Evolutionary conservation across 2,113 vertebrate species (phyloP).

Genomic region (Neogobius melanostomus): DNA sequence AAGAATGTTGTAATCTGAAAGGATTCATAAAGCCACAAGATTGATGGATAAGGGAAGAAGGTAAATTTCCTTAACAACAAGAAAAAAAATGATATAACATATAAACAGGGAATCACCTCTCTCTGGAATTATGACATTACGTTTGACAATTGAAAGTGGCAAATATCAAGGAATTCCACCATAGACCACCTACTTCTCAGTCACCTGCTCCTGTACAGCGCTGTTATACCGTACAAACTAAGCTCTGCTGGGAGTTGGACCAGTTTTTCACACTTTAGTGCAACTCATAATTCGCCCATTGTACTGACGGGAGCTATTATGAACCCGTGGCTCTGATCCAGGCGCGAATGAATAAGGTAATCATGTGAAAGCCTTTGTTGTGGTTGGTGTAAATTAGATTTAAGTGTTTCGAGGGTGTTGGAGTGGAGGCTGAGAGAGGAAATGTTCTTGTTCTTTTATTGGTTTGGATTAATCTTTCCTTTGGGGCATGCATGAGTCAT

Average conservation of each 20-base stretch:
- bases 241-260: conserved; percentile 22
- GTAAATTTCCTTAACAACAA: no score
- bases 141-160: neutral
- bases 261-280: conserved; percentile 14
- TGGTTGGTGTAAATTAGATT: conserved; percentile 50
- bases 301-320: conserved; percentile 39
- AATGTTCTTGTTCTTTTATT: conserved; percentile 19
- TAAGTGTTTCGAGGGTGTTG: conserved; percentile 50
- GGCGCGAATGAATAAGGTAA: conserved; percentile 27
- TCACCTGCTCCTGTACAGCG: conserved; percentile 16
- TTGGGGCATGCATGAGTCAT: conserved; percentile 26
- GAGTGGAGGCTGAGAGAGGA: conserved; percentile 27
- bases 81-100: no score
- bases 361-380: conserved; percentile 41
- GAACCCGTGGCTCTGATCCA: conserved; percentile 39
- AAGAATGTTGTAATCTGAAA: no score
- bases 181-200: conserved; percentile 24
- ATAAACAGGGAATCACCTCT: no score
- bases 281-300: conserved; percentile 38
- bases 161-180: conserved; percentile 33
- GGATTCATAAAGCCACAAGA: no score
- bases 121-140: no score
- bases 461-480: conserved; percentile 34
- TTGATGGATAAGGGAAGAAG: no score
- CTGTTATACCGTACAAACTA: conserved; percentile 8